These are phyloP conservation scores for Myotis yumanensis DNA, from an alignment of 2,113 vertebrate species.

Conservation along the genomic window DNA sequence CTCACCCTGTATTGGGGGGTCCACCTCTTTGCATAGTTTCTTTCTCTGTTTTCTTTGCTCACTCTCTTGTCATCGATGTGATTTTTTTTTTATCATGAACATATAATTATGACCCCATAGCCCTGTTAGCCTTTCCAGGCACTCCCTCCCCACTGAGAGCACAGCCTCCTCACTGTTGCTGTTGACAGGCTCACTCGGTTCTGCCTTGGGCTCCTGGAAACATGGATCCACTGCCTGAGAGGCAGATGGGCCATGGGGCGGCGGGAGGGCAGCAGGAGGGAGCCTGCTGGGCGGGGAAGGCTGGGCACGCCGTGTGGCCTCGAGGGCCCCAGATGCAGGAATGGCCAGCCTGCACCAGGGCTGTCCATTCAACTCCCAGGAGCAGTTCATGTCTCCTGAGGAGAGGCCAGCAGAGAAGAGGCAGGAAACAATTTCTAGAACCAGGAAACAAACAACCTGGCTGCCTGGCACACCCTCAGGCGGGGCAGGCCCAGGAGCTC, in stretches of 20 bases:
- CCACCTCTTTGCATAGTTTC: background rate
- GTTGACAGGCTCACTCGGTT: background rate
- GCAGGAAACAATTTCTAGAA: background rate
- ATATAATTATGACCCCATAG: background rate
- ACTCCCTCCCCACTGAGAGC: too few species aligned
- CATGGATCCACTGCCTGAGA: background rate
- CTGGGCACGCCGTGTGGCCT: background rate
- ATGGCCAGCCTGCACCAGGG: rapidly evolving
- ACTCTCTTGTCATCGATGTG: background rate
- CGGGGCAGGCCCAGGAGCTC: background rate
- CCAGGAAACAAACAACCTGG: background rate
- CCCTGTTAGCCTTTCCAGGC: background rate
- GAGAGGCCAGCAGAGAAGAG: background rate
- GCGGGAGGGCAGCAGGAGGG: background rate
- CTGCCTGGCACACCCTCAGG: background rate
- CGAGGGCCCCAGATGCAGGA: background rate
- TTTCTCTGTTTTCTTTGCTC: background rate
- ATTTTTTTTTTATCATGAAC: background rate
- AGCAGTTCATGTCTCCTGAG: background rate
- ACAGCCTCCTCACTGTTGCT: rapidly evolving
- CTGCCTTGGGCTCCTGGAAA: background rate
- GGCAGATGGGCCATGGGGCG: rapidly evolving
- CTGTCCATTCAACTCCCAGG: background rate
- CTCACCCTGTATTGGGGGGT: background rate
- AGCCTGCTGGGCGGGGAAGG: background rate